These are phyloP conservation scores for Cheilosia soror DNA, from an alignment of 2,888 invertebrate genomes.

Conservation along the genomic window DNA sequence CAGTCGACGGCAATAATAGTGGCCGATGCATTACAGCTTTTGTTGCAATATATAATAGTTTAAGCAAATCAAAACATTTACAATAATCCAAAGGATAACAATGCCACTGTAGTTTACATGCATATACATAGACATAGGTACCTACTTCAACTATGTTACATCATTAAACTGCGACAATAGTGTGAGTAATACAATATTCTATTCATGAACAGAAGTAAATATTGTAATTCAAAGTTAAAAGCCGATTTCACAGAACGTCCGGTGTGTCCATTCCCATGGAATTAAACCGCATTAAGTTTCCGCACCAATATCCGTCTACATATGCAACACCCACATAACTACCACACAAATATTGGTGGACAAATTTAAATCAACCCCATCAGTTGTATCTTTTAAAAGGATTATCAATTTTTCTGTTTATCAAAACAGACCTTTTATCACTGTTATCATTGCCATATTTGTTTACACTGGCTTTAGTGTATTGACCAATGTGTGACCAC, in stretches of 20 bases:
- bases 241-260: conserved; percentile 54
- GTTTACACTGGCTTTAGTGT: conserved; percentile 31
- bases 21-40: too few species aligned
- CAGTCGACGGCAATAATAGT: too few species aligned
- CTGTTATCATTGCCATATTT: conserved; percentile 38
- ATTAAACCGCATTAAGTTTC: conserved; percentile 52
- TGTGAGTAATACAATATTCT: conserved; percentile 39
- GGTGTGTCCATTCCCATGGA: conserved; percentile 62
- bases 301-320: conserved; percentile 20
- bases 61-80: conserved; percentile 57
- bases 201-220: conserved; percentile 60
- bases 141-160: conserved; percentile 27
- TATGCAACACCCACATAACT: neutral
- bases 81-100: conserved; percentile 35
- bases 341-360: neutral
- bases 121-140: conserved; percentile 9
- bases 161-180: conserved; percentile 48
- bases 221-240: conserved; percentile 67
- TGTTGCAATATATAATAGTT: neutral
- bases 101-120: conserved; percentile 26
- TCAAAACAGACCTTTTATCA: conserved; percentile 34
- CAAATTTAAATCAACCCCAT: conserved; percentile 2
- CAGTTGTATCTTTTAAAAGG: conserved; percentile 38
- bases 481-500: conserved; percentile 26
- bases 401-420: conserved; percentile 39